A percentile compares a stretch with the other conserved stretches of the same genome.
These are phyloP conservation scores for Pseudopipra pipra DNA, from an alignment of 2,113 vertebrate species.

Conservation along the genomic window DNA sequence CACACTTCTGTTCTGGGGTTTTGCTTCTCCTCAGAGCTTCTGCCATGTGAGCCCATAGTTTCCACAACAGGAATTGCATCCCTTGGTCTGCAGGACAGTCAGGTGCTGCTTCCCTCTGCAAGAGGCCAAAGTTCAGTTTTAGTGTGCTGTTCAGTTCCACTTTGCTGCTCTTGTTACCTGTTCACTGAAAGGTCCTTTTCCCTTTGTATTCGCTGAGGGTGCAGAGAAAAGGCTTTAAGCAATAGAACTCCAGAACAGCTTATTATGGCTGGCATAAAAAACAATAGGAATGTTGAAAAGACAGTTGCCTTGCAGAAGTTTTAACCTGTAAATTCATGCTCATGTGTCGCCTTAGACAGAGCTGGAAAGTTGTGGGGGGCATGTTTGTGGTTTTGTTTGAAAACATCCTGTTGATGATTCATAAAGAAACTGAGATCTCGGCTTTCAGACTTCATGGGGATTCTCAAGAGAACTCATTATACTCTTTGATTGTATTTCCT, in stretches of 20 bases:
- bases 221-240: background rate
- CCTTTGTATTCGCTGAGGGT: background rate
- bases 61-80: background rate
- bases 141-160: background rate
- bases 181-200: background rate
- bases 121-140: background rate
- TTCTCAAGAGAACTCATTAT: background rate
- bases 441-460: background rate
- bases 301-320: background rate
- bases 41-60: background rate
- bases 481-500: background rate
- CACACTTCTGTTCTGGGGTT: background rate
- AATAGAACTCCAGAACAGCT: background rate
- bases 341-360: background rate
- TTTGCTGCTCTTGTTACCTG: background rate
- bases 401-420: constrained; percentile 7
- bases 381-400: background rate
- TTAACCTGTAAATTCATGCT: background rate
- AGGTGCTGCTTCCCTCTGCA: background rate
- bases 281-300: background rate
- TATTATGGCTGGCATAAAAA: background rate
- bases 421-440: background rate
- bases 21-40: background rate
- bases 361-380: background rate
- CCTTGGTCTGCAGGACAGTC: background rate